Percentiles rank a stretch among this genome's conserved stretches.
phyloP scores from a whole-genome alignment of 1,140 invertebrate genomes.

The Heliconius hermathena region DNA sequence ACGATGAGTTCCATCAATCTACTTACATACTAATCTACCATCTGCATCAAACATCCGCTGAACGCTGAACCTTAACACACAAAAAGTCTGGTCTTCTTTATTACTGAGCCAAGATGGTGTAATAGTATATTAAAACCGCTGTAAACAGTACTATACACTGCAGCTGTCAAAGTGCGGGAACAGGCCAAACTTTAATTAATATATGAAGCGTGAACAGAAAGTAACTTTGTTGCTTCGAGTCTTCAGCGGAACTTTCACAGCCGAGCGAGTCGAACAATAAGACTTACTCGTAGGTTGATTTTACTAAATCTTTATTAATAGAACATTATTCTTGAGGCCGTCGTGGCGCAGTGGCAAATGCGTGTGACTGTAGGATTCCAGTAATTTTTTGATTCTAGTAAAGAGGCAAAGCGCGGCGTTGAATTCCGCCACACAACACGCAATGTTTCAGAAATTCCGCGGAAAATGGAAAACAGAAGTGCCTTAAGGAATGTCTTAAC shows the following conservation, averaged over 20 bases:
- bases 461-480: too few relatives aligned
- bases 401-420: too few relatives aligned
- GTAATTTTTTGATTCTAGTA: too few relatives aligned
- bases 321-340: background rate
- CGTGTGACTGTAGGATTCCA: too few relatives aligned
- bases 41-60: too few relatives aligned
- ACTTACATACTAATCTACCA: too few relatives aligned
- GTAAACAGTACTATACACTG: background rate
- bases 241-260: background rate
- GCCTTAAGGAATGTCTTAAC: too few relatives aligned
- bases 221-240: conserved; percentile 5
- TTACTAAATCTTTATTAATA: conserved; percentile 10
- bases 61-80: too few relatives aligned
- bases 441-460: background rate
- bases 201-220: conserved; percentile 14
- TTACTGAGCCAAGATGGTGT: background rate
- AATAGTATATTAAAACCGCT: background rate
- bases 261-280: background rate
- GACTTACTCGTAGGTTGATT: background rate
- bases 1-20: too few relatives aligned
- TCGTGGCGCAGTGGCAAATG: too few relatives aligned
- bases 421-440: too few relatives aligned
- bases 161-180: background rate
- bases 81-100: background rate
- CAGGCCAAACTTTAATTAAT: conserved; percentile 12